Evolutionary conservation across 2,113 vertebrate species (phyloP).

Genomic region (Heterotilapia buettikoferi): DNA sequence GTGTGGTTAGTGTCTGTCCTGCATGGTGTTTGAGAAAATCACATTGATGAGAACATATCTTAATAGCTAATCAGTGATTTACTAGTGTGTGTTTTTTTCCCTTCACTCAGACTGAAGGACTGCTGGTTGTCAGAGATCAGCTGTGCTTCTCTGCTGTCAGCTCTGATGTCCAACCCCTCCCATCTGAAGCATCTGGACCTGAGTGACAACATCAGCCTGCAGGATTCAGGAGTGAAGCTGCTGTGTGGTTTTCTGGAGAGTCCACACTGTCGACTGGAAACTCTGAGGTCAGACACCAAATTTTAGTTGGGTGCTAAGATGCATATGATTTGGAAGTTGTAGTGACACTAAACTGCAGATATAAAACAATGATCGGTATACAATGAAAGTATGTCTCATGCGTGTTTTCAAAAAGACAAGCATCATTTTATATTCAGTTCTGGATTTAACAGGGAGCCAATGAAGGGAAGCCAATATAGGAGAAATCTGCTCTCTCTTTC

Average conservation of each 20-base stretch:
- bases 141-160: not conserved
- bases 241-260: not conserved
- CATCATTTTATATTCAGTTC: not conserved
- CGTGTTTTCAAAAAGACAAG: rapidly evolving
- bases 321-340: not conserved
- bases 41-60: not conserved
- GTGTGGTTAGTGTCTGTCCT: not conserved
- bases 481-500: not conserved
- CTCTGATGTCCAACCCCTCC: not conserved
- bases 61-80: not conserved
- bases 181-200: not conserved
- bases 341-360: not conserved
- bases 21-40: not conserved
- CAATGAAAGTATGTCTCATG: not conserved
- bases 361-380: not conserved
- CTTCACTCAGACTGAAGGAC: not conserved
- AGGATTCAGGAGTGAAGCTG: not conserved
- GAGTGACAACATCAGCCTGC: not conserved
- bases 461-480: rapidly evolving
- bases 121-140: not conserved
- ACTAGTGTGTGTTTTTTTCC: rapidly evolving
- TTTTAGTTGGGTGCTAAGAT: not conserved
- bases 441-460: not conserved
- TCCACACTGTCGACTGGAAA: not conserved
- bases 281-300: not conserved